Evolutionary conservation across 2,888 invertebrate genomes (phyloP).

Genomic region (Malthinus seriepunctatus): DNA sequence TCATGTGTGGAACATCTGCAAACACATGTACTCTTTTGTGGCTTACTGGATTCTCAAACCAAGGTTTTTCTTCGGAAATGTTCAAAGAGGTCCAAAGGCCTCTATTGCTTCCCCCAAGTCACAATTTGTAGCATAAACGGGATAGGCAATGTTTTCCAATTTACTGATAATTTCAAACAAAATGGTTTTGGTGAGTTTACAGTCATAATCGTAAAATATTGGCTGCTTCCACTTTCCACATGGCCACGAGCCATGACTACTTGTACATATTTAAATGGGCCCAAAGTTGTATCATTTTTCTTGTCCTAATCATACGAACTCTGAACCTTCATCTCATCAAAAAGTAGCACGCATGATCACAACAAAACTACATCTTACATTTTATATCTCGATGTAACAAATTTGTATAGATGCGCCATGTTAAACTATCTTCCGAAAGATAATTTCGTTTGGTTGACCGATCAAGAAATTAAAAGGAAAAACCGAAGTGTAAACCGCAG

Average conservation of each 20-base stretch:
- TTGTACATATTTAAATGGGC: conserved; percentile 24
- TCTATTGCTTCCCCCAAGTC: conserved; percentile 13
- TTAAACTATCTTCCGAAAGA: too few relatives aligned
- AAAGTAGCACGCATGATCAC: conserved; percentile 25
- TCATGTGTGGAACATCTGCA: conserved; percentile 12
- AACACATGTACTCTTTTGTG: conserved; percentile 6
- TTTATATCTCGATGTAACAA: too few relatives aligned
- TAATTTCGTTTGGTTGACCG: too few relatives aligned
- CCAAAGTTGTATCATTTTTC: conserved; percentile 24
- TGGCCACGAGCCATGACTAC: conserved; percentile 31
- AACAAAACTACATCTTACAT: too few relatives aligned
- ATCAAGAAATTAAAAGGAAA: too few relatives aligned
- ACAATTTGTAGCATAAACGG: background rate
- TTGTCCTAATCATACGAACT: conserved; percentile 26
- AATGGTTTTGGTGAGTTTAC: background rate
- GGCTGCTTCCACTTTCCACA: conserved; percentile 31
- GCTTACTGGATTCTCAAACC: conserved; percentile 3
- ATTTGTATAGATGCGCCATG: too few relatives aligned
- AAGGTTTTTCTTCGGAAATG: conserved; percentile 1
- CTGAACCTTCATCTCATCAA: conserved; percentile 31
- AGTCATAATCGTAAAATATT: conserved; percentile 26
- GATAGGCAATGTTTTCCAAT: conserved; percentile 6
- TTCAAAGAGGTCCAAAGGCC: conserved; percentile 1
- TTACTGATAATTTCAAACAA: background rate
- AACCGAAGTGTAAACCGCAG: too few relatives aligned